These are phyloP conservation scores for Pseudomyrmex cubaensis DNA, from an alignment of 1,140 invertebrate genomes.

Conservation along the genomic window DNA sequence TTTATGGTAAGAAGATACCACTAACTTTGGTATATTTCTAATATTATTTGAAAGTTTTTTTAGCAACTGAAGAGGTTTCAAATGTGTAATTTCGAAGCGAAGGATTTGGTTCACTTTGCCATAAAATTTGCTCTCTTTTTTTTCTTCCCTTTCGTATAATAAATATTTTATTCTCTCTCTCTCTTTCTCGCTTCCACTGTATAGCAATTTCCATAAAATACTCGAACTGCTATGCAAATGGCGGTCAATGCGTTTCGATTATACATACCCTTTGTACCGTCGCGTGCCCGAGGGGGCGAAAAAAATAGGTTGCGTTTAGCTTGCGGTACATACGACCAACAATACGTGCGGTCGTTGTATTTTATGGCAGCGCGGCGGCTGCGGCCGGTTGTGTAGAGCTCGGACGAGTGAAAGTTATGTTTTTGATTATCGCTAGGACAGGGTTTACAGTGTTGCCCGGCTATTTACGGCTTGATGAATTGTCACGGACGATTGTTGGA, in stretches of 20 bases:
- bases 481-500: slow-evolving; percentile 7
- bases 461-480: slow-evolving; percentile 53
- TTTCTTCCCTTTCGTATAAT: neutral
- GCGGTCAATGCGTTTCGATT: slow-evolving; percentile 59
- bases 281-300: slow-evolving; percentile 34
- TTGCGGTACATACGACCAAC: slow-evolving; percentile 53
- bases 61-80: no score
- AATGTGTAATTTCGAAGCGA: neutral
- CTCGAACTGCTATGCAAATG: slow-evolving; percentile 51
- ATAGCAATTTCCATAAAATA: slow-evolving; percentile 57
- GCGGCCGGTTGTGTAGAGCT: slow-evolving; percentile 16
- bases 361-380: slow-evolving; percentile 29
- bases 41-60: no score
- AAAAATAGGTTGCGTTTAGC: slow-evolving; percentile 59
- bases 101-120: slow-evolving; percentile 3
- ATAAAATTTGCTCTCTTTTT: slow-evolving; percentile 22
- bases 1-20: no score
- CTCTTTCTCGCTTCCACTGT: slow-evolving; percentile 5
- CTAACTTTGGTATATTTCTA: no score
- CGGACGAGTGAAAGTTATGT: slow-evolving; percentile 58
- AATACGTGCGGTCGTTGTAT: slow-evolving; percentile 52
- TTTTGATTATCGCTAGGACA: slow-evolving; percentile 52
- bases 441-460: slow-evolving; percentile 52
- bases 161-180: neutral
- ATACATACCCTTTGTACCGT: slow-evolving; percentile 52